Evolutionary conservation across 1,140 invertebrate species (phyloP).

Genomic region (Eriosoma lanigerum): DNA sequence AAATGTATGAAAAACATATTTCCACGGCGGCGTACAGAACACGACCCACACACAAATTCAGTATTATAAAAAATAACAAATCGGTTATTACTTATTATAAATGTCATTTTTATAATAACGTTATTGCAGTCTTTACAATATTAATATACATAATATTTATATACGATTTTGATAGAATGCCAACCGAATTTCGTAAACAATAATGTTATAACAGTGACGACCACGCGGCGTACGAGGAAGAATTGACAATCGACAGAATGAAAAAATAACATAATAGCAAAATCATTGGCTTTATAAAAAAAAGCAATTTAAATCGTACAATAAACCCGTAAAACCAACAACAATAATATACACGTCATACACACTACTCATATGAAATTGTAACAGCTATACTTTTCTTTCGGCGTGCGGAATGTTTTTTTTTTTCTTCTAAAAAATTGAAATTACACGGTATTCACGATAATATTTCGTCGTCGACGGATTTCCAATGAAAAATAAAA

Average conservation of each 20-base stretch:
- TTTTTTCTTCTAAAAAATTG: too few species aligned
- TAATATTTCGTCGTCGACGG: too few species aligned
- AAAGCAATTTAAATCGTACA: conserved; percentile 41
- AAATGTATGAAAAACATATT: too few species aligned
- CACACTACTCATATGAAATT: too few species aligned
- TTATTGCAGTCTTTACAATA: neutral
- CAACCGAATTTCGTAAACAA: neutral
- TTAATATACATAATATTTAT: neutral
- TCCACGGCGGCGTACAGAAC: too few species aligned
- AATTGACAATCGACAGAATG: neutral
- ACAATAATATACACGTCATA: too few species aligned
- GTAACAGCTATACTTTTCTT: too few species aligned
- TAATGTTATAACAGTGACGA: neutral
- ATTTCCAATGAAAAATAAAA: too few species aligned
- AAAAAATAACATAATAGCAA: conserved; percentile 21
- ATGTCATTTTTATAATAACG: neutral
- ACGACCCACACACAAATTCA: too few species aligned
- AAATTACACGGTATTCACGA: too few species aligned
- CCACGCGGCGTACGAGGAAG: neutral
- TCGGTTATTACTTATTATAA: neutral
- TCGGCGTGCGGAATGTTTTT: too few species aligned
- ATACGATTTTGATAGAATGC: conserved; percentile 14
- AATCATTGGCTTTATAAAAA: conserved; percentile 22
- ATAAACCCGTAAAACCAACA: conserved; percentile 24
- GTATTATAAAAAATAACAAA: too few species aligned